A percentile compares a stretch with the other conserved stretches of the same genome.
Evolutionary conservation across 2,888 invertebrate genomes (phyloP).

Genomic region (Harpalus rubripes): DNA sequence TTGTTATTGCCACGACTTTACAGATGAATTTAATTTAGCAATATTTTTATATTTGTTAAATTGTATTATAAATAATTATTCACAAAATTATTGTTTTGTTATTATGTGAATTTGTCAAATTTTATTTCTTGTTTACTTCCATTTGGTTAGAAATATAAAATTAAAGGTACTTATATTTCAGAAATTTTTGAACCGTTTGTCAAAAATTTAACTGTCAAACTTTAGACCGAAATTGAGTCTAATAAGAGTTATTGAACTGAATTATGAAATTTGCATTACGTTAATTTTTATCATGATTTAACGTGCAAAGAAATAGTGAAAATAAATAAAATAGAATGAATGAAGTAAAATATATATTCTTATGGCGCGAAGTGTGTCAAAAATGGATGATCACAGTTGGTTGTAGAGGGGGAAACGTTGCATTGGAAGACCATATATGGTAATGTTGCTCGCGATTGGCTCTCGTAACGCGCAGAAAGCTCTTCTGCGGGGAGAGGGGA

Average conservation of each 20-base stretch:
- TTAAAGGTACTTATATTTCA: background rate
- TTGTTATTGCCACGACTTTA: slow-evolving; percentile 7
- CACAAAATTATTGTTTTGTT: slow-evolving; percentile 6
- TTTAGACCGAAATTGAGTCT: background rate
- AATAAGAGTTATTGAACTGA: background rate
- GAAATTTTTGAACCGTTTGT: slow-evolving; percentile 8
- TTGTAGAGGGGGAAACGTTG: slow-evolving; percentile 78
- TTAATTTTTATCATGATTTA: slow-evolving; percentile 19
- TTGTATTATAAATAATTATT: background rate
- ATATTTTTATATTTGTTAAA: slow-evolving; percentile 17
- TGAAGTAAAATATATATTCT: slow-evolving; percentile 62
- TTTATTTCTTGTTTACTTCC: background rate
- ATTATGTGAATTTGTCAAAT: slow-evolving; percentile 1
- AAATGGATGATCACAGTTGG: slow-evolving; percentile 69
- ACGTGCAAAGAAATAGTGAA: slow-evolving; percentile 28
- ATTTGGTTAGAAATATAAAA: background rate
- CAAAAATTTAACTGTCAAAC: slow-evolving; percentile 43
- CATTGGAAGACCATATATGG: slow-evolving; percentile 89
- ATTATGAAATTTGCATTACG: background rate
- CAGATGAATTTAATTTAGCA: slow-evolving; percentile 16
- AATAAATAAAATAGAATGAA: slow-evolving; percentile 41
- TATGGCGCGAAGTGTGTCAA: slow-evolving; percentile 72
- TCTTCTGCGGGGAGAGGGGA: slow-evolving; percentile 79
- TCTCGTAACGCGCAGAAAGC: slow-evolving; percentile 76
- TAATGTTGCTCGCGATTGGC: slow-evolving; percentile 86